Conservation (phyloP, 2,797 vertebrate species). For the Meriones psammophilus region DNA sequence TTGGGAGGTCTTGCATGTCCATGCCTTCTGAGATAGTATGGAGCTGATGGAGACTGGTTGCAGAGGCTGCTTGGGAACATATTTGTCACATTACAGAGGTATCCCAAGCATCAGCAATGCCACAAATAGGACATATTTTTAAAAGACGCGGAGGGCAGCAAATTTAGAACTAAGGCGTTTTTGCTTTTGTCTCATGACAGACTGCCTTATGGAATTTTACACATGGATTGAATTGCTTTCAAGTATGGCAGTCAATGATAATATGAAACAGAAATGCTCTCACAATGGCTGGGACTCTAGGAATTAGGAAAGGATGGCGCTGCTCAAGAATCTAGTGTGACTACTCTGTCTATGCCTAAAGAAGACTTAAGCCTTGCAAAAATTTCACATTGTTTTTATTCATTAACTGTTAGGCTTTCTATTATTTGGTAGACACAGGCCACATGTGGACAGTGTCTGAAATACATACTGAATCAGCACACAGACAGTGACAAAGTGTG, state of each 20-base stretch:
- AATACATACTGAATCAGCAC: not conserved
- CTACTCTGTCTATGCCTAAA: not conserved
- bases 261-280: conserved; percentile 64
- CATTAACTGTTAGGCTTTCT: not conserved
- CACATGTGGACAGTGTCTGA: not conserved
- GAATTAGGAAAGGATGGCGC: conserved; percentile 14
- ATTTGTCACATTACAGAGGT: conserved; percentile 1
- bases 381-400: not conserved
- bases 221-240: conserved; percentile 66
- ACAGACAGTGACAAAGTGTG: not conserved
- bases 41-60: not conserved
- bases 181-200: conserved; percentile 57
- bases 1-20: not conserved
- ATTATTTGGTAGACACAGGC: not conserved
- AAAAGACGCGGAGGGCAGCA: conserved; percentile 49
- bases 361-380: not conserved
- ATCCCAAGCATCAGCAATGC: not conserved
- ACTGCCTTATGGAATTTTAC: conserved; percentile 28
- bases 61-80: not conserved
- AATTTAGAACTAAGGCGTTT: conserved; percentile 42
- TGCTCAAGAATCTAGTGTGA: not conserved
- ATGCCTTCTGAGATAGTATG: not conserved
- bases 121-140: not conserved
- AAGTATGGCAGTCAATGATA: conserved; percentile 28
- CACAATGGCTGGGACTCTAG: not conserved